These are phyloP conservation scores for Nanger granti DNA, from an alignment of 2,113 vertebrate genomes.

Conservation along the genomic window DNA sequence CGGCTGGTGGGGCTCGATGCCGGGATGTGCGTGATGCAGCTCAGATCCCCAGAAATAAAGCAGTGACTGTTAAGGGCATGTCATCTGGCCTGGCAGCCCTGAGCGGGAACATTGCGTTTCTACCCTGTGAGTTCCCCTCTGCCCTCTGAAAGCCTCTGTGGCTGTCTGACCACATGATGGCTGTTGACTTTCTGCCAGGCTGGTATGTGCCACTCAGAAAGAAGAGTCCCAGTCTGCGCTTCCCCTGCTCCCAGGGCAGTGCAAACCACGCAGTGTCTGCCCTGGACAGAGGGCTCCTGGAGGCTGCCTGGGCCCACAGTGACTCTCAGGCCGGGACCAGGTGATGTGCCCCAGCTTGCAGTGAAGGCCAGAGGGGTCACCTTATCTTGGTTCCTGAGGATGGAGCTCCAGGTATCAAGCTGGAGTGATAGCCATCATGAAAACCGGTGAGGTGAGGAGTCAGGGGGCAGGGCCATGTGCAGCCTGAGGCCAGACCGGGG, in stretches of 20 bases:
- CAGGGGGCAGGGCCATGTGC: accelerated
- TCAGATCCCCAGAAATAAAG: conserved; percentile 37
- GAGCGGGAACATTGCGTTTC: neutral
- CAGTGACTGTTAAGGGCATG: conserved; percentile 32
- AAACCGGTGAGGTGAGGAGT: neutral
- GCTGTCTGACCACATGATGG: neutral
- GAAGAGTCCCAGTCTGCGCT: neutral
- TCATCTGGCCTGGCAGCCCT: conserved; percentile 51
- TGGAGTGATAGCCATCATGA: accelerated
- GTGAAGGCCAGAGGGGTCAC: neutral
- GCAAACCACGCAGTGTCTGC: neutral
- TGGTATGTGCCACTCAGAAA: neutral
- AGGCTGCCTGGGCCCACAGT: accelerated
- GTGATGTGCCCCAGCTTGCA: accelerated
- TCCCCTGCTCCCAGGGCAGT: neutral
- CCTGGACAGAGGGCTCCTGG: neutral
- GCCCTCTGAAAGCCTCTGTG: neutral
- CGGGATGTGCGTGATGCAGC: neutral
- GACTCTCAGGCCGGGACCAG: neutral
- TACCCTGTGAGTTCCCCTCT: neutral
- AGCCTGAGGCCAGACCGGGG: neutral
- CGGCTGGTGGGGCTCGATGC: neutral
- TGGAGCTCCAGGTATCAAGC: neutral
- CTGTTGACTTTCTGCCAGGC: neutral
- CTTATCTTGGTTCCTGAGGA: neutral